These are phyloP conservation scores for Anastrepha obliqua DNA, from an alignment of 1,140 invertebrate species.

Conservation along the genomic window DNA sequence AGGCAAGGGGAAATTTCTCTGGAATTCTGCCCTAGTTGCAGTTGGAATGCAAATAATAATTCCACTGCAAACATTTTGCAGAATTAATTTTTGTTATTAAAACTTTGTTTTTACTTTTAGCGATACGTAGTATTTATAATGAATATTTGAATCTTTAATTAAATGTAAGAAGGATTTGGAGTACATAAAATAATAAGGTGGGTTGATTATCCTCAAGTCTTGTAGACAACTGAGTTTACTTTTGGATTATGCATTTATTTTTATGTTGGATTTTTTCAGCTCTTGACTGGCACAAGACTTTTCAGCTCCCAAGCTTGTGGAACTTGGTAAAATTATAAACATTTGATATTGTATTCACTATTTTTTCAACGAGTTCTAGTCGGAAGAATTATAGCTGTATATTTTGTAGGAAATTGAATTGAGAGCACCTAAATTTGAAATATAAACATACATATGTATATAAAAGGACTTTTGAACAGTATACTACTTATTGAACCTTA, in stretches of 20 bases:
- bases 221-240: background rate
- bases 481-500: no score
- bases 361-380: no score
- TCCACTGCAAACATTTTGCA: background rate
- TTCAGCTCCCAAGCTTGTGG: background rate
- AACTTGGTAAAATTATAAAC: no score
- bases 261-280: constrained; percentile 38
- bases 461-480: no score
- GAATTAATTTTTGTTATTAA: background rate
- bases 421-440: no score
- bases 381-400: no score
- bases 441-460: no score
- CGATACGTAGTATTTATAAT: constrained; percentile 3
- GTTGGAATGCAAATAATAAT: constrained; percentile 29
- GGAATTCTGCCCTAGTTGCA: constrained; percentile 25
- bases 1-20: constrained; percentile 41
- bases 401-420: no score
- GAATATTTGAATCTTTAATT: constrained; percentile 10
- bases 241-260: background rate
- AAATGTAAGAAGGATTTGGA: constrained; percentile 39
- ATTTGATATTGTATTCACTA: no score
- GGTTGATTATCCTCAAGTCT: background rate
- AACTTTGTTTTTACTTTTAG: constrained; percentile 41
- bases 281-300: background rate
- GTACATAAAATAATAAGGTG: constrained; percentile 1